Evolutionary conservation across 2,113 vertebrate species (phyloP), one percentile per base, ranked within the genome.

Genomic region (Eublepharis macularius): DNA sequence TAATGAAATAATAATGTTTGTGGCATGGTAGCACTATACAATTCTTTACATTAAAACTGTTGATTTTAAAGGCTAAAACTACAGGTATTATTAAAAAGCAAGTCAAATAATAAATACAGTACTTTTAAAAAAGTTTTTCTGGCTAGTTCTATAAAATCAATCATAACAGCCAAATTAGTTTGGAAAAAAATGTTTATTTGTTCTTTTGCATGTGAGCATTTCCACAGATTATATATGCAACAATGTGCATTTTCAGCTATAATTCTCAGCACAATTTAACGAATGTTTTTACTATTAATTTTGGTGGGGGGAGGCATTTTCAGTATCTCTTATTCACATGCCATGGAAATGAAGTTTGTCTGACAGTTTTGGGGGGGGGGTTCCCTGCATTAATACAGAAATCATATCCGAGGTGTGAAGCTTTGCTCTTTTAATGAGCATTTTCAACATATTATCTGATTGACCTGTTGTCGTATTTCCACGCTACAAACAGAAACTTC

Each of bases 1-100:
- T 93, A 82, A 90, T 63, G 86, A 90, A 91, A 86, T 80, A 90
- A 83, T 88, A 93, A 92, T 63, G 81, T 76, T 81, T 73, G 49
- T 81, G 82, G 91, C 32, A 86, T 6, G 80, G 90, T 72, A 86
- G 86, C 88, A 86, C 89, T 81, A 63, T 34, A 82, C 76, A 89
- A 93, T 60, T 91, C 54, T 92, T 82, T 70, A 39, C 7, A 8
- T 36, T 39, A 82, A 77, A 88, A 93, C 54, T 91, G 45, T 92
- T 81, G 76, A 43, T 32, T 60, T 86, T 83, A 0, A 0, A 13
- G 39, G 63, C 49, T 19, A 81, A 36, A 84, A 89, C 83, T 90
- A 91, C 90, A 83, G 68, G 12, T 87, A 41, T 36, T 80, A 63
- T 49, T 54, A 73, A 84, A 32, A n/a, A 65, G 47, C 19, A 57